Percentiles rank a stretch among this genome's conserved stretches.
Evolutionary conservation across 2,888 invertebrate genomes (phyloP).

Genomic region (Hirtodrosophila confusa): DNA sequence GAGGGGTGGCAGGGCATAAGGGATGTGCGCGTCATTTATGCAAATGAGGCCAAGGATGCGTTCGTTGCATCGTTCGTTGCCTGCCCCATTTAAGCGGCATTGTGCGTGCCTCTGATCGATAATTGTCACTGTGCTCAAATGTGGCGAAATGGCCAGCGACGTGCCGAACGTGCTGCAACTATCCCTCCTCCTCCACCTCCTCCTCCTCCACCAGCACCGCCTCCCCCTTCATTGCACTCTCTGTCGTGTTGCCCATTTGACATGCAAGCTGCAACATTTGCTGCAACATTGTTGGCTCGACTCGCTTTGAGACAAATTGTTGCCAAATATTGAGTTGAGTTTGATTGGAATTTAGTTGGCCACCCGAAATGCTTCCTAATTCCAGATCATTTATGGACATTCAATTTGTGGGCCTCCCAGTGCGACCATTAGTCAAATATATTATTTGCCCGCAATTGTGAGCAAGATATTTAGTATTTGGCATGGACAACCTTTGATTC

Average conservation of each 20-base stretch:
- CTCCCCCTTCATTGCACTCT: neutral
- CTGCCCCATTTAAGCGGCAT: conserved; percentile 68
- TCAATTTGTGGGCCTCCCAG: neutral
- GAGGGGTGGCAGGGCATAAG: neutral
- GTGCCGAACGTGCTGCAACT: conserved; percentile 47
- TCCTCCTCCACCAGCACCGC: too few relatives aligned
- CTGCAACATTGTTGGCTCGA: conserved; percentile 42
- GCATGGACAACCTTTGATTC: too few relatives aligned
- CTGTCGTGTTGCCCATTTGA: neutral
- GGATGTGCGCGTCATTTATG: conserved; percentile 66
- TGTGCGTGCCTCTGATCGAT: conserved; percentile 72
- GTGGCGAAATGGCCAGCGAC: conserved; percentile 52
- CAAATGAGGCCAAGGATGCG: conserved; percentile 77
- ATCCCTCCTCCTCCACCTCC: neutral
- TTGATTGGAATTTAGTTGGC: conserved; percentile 54
- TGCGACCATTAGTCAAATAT: too few relatives aligned
- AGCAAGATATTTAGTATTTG: neutral
- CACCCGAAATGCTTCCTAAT: conserved; percentile 11
- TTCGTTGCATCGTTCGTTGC: conserved; percentile 11
- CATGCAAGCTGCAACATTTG: conserved; percentile 33
- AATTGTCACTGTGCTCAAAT: conserved; percentile 71
- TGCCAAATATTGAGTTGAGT: conserved; percentile 57
- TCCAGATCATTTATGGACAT: conserved; percentile 12
- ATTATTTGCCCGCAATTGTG: neutral
- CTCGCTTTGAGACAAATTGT: conserved; percentile 48